Base-by-base conservation (phyloP, 2,888 invertebrate species). In the Acrobasis repandana region DNA sequence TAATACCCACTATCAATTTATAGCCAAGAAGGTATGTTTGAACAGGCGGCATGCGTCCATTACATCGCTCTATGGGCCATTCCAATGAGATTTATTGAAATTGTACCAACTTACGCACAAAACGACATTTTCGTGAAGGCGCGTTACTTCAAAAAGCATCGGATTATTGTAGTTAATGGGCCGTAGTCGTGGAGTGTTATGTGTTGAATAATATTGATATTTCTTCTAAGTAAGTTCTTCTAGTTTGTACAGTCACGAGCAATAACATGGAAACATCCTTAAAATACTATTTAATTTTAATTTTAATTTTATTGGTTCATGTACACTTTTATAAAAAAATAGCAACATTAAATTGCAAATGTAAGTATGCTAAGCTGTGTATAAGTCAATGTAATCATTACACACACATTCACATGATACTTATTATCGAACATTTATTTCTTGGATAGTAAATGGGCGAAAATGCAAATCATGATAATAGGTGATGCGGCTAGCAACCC, bases 71-170 rank as follows among this genome's bases (percentile, higher is more conserved):
- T 61, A 61, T 60, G 58, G 60, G 49, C 65, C 63, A 63, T 63
- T 66, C 61, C 64, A 65, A 65, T 65, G 61, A 66, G 67, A 67
- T 67, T 67, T 67, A 67, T 67, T 62, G 64, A 66, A 58, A 58
- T 58, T 34, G 49, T 58, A 49, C 49, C 36, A 58, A 58, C 36
- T 58, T 49, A 48, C 58, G 48, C 49, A 38, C 38, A 9, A 54
- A 34, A 38, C 15, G 16, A 50, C 28, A 33, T 50, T 50, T 18
- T 54, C 16, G 38, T 36, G 9, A 38, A 54, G 14, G 54, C 16
- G 33, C 16, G 16, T 54, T 38, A 18, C 11, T 54, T 16, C 52
- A 54, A 54, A 54, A 43, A 54, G 18, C 54, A 20, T 10, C 20
- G 54, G 38, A 36, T 54, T 54, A 38, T 54, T 38, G 54, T 54